Evolutionary conservation across 2,113 vertebrate species (phyloP), one percentile per base, ranked within the genome.

Genomic region (Blennius ocellaris): DNA sequence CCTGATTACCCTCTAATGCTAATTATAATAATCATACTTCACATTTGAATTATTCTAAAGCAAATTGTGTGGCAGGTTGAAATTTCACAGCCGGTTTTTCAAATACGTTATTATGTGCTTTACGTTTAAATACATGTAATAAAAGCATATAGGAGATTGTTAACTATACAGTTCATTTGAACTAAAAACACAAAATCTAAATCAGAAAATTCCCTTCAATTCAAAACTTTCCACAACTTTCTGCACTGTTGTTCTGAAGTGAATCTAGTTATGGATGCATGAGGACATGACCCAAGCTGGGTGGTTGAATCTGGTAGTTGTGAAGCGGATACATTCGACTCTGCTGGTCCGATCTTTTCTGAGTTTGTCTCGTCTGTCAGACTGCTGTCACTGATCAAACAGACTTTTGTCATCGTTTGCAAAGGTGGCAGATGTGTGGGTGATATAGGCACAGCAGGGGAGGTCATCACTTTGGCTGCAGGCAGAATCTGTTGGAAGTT

Each of bases 401-500:
- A 82, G 75, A 80, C 80, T 84, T 82, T 80, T 76, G 87, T 88
- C 48, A 37, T 78, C 77, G 40, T 78, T 80, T 86, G 75, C 11
- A 78, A 85, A 65, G 36, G 78, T 71, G 78, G 78, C 85, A 90
- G 89, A 90, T 90, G 87, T 83, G 83, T 41, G 55, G 83, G 81
- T 78, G 82, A 86, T 82, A 69, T 68, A 40, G 17, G 55, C 85
- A 72, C 87, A 87, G 85, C 78, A 85, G 85, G 83, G 82, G 62
- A 87, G 81, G 85, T 81, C 81, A 84, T 85, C 78, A 56, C 69
- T 87, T 73, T 83, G 84, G 84, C 82, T 87, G 70, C 82, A 85
- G 82, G 76, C 80, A 84, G 78, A 87, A 73, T 75, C 70, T 86
- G 81, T 83, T 84, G 75, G 86, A 90, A 83, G 79, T 87, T 89